Base-by-base conservation (phyloP, 2,113 vertebrate genomes). In the Poecile atricapillus region DNA sequence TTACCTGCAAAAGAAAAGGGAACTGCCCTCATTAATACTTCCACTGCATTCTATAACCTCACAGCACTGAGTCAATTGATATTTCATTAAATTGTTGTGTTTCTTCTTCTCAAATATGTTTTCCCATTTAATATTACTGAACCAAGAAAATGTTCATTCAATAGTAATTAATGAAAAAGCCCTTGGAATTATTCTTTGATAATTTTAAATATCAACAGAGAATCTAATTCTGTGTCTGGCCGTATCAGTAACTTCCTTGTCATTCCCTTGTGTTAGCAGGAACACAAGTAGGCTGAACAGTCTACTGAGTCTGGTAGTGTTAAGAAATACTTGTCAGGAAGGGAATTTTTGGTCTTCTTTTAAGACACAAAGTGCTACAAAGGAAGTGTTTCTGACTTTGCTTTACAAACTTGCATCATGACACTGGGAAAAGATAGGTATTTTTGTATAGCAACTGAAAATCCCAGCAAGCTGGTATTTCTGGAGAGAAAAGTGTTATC, bases 161-260 rank as follows among this genome's bases (percentile, higher is more conserved):
- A 92, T 46, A 92, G 53, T 58, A 70, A 84, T 88, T 91, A 25
- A 86, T 83, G n/a, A 77, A 96, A 94, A 95, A 79, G 35, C 50
- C 44, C 89, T 90, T 41, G 89, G 69, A 96, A 95, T 86, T 74
- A 94, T 86, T 96, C 53, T 95, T 95, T 95, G 71, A 95, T 92
- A 30, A 91, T 89, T 87, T 94, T 88, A 91, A 94, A 95, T 59
- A 94, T 23, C 37, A 58, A 46, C 11, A 65, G 39, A 70, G 10
- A 83, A 87, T 5, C 21, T 80, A 74, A 87, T 79, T 63, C 46
- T 69, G 19, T 10, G 11, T 71, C 73, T 86, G 60, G 16, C 44
- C 46, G 28, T 6, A 94, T 67, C 33, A 94, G 76, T 53, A 60
- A 49, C 58, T 58, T 77, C 21, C 30, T 59, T 90, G 27, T 65